These are phyloP conservation scores for Scaptomyza cyrtandrae DNA, from an alignment of 2,888 invertebrate genomes.

Conservation along the genomic window DNA sequence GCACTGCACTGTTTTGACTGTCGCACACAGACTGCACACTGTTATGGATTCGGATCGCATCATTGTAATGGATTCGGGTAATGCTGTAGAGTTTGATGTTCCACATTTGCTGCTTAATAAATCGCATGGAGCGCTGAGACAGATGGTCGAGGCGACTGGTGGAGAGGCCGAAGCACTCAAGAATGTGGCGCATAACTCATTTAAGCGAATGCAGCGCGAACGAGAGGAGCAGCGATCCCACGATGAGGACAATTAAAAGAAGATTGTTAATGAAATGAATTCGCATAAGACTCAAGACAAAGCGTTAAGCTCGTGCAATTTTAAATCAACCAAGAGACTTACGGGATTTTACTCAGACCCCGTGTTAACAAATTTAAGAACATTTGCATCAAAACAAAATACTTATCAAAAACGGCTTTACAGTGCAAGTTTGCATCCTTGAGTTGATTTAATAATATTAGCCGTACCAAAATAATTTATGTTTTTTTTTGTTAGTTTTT, in stretches of 20 bases:
- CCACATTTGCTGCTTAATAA: slow-evolving; percentile 88
- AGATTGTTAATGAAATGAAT: slow-evolving; percentile 4
- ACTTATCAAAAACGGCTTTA: neutral
- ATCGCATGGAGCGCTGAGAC: slow-evolving; percentile 87
- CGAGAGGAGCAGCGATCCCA: slow-evolving; percentile 40
- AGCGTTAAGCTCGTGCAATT: slow-evolving; percentile 8
- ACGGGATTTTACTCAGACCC: too few relatives aligned
- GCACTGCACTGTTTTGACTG: slow-evolving; percentile 94
- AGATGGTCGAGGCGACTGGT: slow-evolving; percentile 90
- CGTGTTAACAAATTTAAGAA: neutral
- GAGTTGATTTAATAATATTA: slow-evolving; percentile 1
- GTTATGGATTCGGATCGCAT: slow-evolving; percentile 96
- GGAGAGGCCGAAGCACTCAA: slow-evolving; percentile 85
- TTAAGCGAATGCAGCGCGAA: slow-evolving; percentile 62
- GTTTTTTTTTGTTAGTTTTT: slow-evolving; percentile 16
- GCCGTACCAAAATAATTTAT: slow-evolving; percentile 42
- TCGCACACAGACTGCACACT: slow-evolving; percentile 95
- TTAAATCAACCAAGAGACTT: slow-evolving; percentile 1
- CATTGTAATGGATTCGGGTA: slow-evolving; percentile 93
- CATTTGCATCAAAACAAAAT: neutral
- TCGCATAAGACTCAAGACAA: slow-evolving; percentile 41
- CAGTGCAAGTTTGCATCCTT: neutral
- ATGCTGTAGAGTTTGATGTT: slow-evolving; percentile 89
- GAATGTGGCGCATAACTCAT: slow-evolving; percentile 85
- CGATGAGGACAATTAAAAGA: slow-evolving; percentile 32